Evolutionary conservation across 2,888 invertebrate genomes (phyloP), one percentile per base, ranked within the genome.

Genomic region (Bruchidius siliquastri): DNA sequence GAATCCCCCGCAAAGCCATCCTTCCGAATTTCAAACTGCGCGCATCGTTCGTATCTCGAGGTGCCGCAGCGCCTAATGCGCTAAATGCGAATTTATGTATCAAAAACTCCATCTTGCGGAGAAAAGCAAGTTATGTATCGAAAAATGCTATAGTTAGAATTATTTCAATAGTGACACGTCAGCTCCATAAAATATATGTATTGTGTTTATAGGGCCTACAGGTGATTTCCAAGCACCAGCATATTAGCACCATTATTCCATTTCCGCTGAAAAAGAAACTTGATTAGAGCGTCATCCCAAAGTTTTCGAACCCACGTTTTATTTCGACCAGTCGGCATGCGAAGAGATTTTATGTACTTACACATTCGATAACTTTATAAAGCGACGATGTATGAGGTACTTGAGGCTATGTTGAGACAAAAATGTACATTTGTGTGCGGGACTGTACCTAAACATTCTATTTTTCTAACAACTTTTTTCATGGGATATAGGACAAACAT

Each of bases 151-250:
- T n/a, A n/a, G n/a, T n/a, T n/a, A n/a, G n/a, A n/a, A n/a, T n/a
- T n/a, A n/a, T n/a, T n/a, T n/a, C n/a, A n/a, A n/a, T n/a, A n/a
- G n/a, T n/a, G n/a, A n/a, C n/a, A n/a, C n/a, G n/a, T n/a, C n/a
- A n/a, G n/a, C n/a, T n/a, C n/a, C n/a, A n/a, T n/a, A n/a, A n/a
- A n/a, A n/a, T n/a, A n/a, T n/a, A n/a, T 26, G 26, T 4, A 4
- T 26, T 26, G 26, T 26, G 26, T 77, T 88, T 89, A 73, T 88
- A 90, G 92, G 90, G 81, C 90, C 91, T 83, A 89, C 90, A 49
- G 49, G 49, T 78, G 92, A 92, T 84, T 93, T 92, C 86, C 91
- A 92, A 82, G 92, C 92, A 72, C 92, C 92, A 72, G 92, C 93
- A 78, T 93, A 93, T 68, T 76, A 75, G 73, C 67, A 71, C 8